Base-by-base conservation (phyloP, 2,113 vertebrate species). In the Prunella himalayana region DNA sequence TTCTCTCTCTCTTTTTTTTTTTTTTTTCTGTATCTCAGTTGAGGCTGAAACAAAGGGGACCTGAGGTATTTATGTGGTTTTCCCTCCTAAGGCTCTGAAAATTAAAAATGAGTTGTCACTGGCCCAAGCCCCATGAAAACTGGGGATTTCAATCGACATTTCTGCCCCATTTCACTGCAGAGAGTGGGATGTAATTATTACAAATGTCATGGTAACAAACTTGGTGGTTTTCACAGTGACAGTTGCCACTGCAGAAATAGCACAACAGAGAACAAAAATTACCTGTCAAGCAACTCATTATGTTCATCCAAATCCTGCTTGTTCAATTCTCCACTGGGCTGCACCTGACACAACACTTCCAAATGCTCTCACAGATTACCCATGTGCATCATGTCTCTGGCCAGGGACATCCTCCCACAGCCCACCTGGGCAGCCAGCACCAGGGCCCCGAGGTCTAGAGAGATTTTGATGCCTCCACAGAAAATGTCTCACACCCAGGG, bases 131-230 rank as follows among this genome's bases (percentile, higher is more conserved):
- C 90, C 90, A 91, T n/a, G 90, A 97, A 95, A 94, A 82, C 92
- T 82, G 90, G 83, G 80, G 82, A 92, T 93, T 96, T 96, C 92
- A 96, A 96, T 96, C 42, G 7, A 94, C 92, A 86, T 96, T 96
- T 97, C 95, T 97, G 93, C 95, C 95, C 94, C 92, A 95, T 96
- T 97, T 96, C 93, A 92, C 96, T 82, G 93, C 80, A 94, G 95
- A 90, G 95, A 94, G 94, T 94, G 95, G 95, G 93, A 96, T 90
- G 96, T 90, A 96, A 97, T 97, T 96, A 97, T 96, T 96, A 96
- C 95, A 96, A 96, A 96, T 96, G 96, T 96, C 96, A 97, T 97
- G 95, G 96, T 94, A 96, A 97, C 96, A 97, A 97, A 95, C 93
- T 93, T 86, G 70, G 94, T 88, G 78, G 92, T 92, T 96, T 96